Evolutionary conservation across 2,888 invertebrate genomes (phyloP).

Genomic region (Mantis religiosa): DNA sequence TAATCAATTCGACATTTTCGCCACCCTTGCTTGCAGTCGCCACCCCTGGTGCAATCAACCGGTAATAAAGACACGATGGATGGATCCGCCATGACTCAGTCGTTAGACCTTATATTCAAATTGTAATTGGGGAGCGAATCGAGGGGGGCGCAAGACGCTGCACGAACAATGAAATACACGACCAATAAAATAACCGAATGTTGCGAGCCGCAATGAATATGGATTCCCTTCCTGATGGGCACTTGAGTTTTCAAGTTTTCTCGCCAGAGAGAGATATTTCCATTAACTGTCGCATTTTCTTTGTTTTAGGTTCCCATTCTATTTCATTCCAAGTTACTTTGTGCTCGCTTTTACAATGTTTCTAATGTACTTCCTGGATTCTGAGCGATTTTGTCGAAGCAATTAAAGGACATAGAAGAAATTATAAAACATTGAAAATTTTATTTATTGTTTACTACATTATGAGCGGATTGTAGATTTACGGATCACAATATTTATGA

Average conservation of each 20-base stretch:
- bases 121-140: neutral
- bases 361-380: neutral
- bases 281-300: neutral
- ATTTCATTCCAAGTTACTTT: neutral
- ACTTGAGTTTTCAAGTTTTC: neutral
- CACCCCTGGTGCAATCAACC: neutral
- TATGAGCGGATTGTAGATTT: no score
- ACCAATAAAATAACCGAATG: neutral
- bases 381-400: neutral
- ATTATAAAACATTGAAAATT: neutral
- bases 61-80: neutral
- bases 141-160: neutral
- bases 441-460: no score
- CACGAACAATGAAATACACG: neutral
- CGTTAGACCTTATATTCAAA: neutral
- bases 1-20: neutral
- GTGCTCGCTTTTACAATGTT: neutral
- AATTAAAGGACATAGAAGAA: neutral
- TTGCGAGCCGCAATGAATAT: neutral
- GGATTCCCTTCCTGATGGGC: neutral
- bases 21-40: neutral
- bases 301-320: neutral
- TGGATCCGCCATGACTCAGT: slow-evolving; percentile 4
- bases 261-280: neutral
- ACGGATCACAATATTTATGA: no score